Evolutionary conservation across 2,797 vertebrate genomes (phyloP).

Genomic region (Dromococcyx pavoninus): DNA sequence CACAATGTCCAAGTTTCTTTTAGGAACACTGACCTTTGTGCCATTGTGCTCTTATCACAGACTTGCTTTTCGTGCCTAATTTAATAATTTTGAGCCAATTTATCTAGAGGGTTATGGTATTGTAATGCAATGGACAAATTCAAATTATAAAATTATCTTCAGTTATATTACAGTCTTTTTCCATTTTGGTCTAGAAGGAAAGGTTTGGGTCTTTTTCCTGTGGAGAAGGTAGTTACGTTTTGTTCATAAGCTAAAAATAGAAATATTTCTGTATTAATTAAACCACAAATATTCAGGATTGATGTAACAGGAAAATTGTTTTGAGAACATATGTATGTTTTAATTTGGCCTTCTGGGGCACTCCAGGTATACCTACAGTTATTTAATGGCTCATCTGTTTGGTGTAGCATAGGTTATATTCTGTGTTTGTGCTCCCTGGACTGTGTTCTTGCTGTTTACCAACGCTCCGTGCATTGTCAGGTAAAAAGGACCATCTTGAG

Average conservation of each 20-base stretch:
- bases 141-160: too few relatives aligned
- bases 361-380: not conserved
- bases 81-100: not conserved
- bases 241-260: not conserved
- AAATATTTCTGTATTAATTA: not conserved
- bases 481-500: not conserved
- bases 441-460: too few relatives aligned
- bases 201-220: not conserved
- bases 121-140: not conserved
- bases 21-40: not conserved
- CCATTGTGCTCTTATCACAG: not conserved
- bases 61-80: not conserved
- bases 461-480: not conserved
- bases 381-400: not conserved
- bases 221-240: not conserved
- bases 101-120: not conserved
- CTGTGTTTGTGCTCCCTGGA: not conserved
- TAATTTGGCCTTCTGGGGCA: not conserved
- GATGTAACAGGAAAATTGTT: not conserved
- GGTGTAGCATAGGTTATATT: too few relatives aligned
- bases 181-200: not conserved
- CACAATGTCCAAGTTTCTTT: not conserved
- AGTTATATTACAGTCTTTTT: not conserved
- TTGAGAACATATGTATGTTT: not conserved
- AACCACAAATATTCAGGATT: not conserved